Conservation (phyloP, 1,140 invertebrate species). For the Tetraneura akinire region DNA sequence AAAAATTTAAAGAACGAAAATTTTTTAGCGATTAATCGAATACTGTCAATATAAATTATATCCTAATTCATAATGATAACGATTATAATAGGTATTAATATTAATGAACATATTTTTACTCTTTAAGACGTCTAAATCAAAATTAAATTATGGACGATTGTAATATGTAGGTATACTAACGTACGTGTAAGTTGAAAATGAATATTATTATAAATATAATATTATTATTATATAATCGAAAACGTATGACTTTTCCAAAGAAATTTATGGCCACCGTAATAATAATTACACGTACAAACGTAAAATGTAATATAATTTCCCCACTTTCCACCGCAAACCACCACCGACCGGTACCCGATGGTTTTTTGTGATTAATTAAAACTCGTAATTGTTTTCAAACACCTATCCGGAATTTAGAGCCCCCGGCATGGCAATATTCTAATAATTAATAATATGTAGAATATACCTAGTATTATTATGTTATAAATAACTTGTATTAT, state of each 20-base stretch:
- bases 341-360: neutral
- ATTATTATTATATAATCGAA: neutral
- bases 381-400: conserved; percentile 37
- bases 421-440: too few species aligned
- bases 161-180: neutral
- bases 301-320: neutral
- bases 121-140: too few species aligned
- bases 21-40: too few species aligned
- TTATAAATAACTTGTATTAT: too few species aligned
- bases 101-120: too few species aligned
- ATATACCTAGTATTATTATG: too few species aligned
- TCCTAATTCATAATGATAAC: too few species aligned
- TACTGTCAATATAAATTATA: too few species aligned
- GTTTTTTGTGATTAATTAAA: conserved; percentile 38
- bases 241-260: neutral
- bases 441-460: too few species aligned
- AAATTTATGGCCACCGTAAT: neutral
- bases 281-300: neutral
- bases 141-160: neutral
- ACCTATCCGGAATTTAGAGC: neutral
- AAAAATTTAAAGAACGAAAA: too few species aligned
- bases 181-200: neutral
- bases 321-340: neutral
- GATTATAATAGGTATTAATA: too few species aligned
- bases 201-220: too few species aligned